A percentile compares a stretch with the other conserved stretches of the same genome.
Conservation (phyloP, 2,113 vertebrate species). For the Sclerurus mexicanus region DNA sequence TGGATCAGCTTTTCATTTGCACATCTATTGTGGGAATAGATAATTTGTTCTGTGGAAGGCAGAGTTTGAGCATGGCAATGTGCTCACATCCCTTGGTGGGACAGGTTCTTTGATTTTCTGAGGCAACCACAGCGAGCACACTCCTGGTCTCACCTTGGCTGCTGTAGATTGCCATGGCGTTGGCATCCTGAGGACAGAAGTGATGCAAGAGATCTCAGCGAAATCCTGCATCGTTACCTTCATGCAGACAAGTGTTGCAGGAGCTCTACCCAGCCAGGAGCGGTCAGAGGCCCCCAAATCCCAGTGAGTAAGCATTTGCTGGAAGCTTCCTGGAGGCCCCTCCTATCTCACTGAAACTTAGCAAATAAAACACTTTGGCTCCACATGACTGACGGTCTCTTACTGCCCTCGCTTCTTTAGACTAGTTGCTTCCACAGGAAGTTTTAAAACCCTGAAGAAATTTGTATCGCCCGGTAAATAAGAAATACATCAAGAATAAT, state of each 20-base stretch:
- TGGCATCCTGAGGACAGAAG: not conserved
- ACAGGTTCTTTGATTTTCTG: not conserved
- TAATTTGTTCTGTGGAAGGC: not conserved
- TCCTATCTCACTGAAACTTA: not conserved
- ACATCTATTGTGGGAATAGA: not conserved
- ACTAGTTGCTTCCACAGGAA: not conserved
- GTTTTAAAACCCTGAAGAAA: not conserved
- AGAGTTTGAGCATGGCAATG: not conserved
- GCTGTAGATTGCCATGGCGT: not conserved
- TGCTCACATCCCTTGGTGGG: not conserved
- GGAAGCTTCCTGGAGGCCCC: not conserved
- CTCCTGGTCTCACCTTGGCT: not conserved
- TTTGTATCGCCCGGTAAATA: not conserved
- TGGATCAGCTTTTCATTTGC: slow-evolving; percentile 31
- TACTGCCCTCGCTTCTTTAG: not conserved
- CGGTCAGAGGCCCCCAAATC: not conserved
- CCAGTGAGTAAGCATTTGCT: not conserved
- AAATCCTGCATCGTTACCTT: not conserved
- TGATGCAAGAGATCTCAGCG: not conserved
- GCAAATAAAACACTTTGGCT: not conserved
- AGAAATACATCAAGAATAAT: not conserved
- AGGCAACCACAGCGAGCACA: not conserved
- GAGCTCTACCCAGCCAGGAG: not conserved
- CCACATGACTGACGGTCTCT: accelerated
- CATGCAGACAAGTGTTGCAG: not conserved